Evolutionary conservation across 2,113 vertebrate genomes (phyloP), one percentile per base, ranked within the genome.

Genomic region (Apteryx owenii): DNA sequence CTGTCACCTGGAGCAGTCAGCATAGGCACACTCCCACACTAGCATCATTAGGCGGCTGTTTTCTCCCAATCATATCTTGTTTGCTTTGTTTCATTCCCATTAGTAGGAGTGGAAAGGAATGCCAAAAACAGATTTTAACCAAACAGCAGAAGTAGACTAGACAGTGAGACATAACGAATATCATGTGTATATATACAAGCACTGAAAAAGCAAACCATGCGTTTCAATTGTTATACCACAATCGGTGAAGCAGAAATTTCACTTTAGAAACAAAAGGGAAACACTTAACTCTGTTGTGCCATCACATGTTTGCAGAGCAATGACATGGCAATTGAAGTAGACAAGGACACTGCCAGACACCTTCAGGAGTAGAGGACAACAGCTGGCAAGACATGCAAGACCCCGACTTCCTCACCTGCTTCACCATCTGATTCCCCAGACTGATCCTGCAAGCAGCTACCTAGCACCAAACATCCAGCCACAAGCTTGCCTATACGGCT

Each of bases 171-270:
- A 25, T 78, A 95, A 93, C 8, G 1, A 42, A 73, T 83, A 89
- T 28, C 72, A 91, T 7, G 7, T 71, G 7, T 71, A 78, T 9
- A 16, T 13, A 46, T 11, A 85, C 91, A 93, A 94, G 14, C 50
- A 54, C 6, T 36, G 8, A 29, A 61, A 93, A 91, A 81, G 38
- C n/a, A 94, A 90, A 87, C 62, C 58, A 28, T 62, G 40, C 36
- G 9, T 91, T 97, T 82, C 81, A 85, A 3, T 51, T 75, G 19
- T 68, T 88, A 60, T 9, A 60, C 31, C 58, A 33, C 21, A 36
- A 82, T 72, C 42, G 75, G 31, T 10, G 72, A 86, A 88, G 65
- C 82, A 93, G 72, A 93, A 95, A 86, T 81, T 89, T 83, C 71
- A 84, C 38, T 81, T 91, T 26, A 68, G 88, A 93, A 96, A 78